A percentile compares a stretch with the other conserved stretches of the same genome.
Evolutionary conservation across 2,113 vertebrate species (phyloP).

Genomic region (Nipponia nippon): DNA sequence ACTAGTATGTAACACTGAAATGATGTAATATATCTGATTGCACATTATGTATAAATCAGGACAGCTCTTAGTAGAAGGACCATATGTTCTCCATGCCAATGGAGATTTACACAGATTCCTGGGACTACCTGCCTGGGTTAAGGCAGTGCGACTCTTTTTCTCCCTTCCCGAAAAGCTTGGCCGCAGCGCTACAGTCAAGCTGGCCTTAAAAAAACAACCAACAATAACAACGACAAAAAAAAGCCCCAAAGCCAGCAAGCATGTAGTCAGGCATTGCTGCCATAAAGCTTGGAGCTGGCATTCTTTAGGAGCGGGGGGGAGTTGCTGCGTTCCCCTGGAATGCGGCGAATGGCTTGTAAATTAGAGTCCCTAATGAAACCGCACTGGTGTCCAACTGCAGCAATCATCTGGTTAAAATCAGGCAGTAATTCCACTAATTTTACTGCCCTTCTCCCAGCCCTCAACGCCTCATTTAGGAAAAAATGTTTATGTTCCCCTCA

Average conservation of each 20-base stretch:
- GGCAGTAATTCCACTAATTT: conserved; percentile 98
- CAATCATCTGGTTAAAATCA: conserved; percentile 99
- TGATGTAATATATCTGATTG: conserved; percentile 51
- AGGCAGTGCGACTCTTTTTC: neutral
- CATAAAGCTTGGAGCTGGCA: conserved; percentile 72
- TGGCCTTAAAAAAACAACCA: conserved; percentile 39
- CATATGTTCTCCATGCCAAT: neutral
- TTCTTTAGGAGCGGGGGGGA: conserved; percentile 84
- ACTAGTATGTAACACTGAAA: conserved; percentile 5
- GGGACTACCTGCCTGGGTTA: neutral
- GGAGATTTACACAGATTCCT: conserved; percentile 5
- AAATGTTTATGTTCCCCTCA: conserved; percentile 89
- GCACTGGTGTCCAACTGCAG: conserved; percentile 91
- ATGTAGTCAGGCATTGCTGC: conserved; percentile 30
- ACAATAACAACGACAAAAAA: neutral
- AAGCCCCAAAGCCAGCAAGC: neutral
- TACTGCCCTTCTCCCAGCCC: conserved; percentile 86
- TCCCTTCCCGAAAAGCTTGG: neutral
- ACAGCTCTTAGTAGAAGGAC: neutral
- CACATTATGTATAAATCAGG: conserved; percentile 29
- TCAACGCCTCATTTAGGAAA: conserved; percentile 95
- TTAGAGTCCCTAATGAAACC: conserved; percentile 97
- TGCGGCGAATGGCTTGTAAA: conserved; percentile 92
- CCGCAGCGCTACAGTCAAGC: neutral
- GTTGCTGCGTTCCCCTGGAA: conserved; percentile 84